These are phyloP conservation scores for Tortrix viridana DNA, from an alignment of 2,888 invertebrate species.

Conservation along the genomic window DNA sequence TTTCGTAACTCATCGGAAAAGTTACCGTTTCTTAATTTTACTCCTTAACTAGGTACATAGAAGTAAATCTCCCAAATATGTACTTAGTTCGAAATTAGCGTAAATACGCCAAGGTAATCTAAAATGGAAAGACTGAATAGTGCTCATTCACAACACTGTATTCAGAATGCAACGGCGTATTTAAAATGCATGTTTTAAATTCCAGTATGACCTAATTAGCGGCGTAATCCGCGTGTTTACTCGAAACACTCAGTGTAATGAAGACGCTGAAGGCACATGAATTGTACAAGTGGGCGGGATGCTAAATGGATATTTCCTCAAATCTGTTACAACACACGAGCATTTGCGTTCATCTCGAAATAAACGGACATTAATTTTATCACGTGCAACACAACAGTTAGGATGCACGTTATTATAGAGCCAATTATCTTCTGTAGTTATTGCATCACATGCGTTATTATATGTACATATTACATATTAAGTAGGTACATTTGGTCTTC, in stretches of 20 bases:
- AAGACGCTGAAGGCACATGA: conserved; percentile 54
- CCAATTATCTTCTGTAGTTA: conserved; percentile 4
- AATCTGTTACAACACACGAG: conserved; percentile 60
- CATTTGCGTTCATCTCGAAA: conserved; percentile 57
- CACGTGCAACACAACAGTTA: conserved; percentile 46
- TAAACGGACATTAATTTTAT: conserved; percentile 63
- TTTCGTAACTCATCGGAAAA: no score
- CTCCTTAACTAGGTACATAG: no score
- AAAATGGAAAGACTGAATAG: conserved; percentile 4
- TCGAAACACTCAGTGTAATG: conserved; percentile 46
- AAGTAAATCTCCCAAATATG: no score
- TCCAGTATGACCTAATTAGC: conserved; percentile 29
- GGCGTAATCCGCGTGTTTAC: conserved; percentile 48
- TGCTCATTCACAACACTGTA: conserved; percentile 15
- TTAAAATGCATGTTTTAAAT: conserved; percentile 29
- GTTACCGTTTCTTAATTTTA: no score
- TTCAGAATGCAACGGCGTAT: conserved; percentile 2
- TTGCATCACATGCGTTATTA: neutral
- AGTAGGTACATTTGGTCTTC: no score
- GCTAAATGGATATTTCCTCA: conserved; percentile 68
- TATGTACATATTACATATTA: no score
- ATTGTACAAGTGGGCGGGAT: conserved; percentile 50
- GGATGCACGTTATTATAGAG: conserved; percentile 16
- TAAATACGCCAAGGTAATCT: no score
- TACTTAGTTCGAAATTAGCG: no score